Percentiles rank a stretch among this genome's conserved stretches.
Conservation (phyloP, 2,888 invertebrate genomes). For the Cylloceria caligata region DNA sequence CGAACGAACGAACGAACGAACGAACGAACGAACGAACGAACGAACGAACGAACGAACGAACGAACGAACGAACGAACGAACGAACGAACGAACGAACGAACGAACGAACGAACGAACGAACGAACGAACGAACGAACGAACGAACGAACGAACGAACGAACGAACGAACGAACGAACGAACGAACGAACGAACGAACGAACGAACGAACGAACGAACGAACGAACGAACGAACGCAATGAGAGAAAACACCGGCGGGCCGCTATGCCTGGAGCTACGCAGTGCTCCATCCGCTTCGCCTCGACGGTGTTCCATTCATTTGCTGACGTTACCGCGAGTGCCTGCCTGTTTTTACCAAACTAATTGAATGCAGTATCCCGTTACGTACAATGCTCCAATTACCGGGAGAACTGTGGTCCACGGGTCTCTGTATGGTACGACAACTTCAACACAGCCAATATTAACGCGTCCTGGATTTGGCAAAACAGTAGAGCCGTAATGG, state of each 20-base stretch:
- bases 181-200: conserved; percentile 13
- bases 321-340: conserved; percentile 75
- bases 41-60: conserved; percentile 16
- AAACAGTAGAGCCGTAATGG: conserved; percentile 78
- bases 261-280: conserved; percentile 19
- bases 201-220: neutral
- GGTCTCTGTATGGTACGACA: conserved; percentile 34
- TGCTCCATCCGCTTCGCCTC: conserved; percentile 46
- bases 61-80: neutral
- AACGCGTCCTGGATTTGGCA: conserved; percentile 77
- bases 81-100: conserved; percentile 16
- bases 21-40: neutral
- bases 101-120: neutral
- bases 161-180: conserved; percentile 1
- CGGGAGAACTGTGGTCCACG: conserved; percentile 75
- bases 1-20: conserved; percentile 13
- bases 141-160: neutral
- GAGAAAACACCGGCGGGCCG: conserved; percentile 21
- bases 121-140: conserved; percentile 15
- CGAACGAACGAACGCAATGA: conserved; percentile 20
- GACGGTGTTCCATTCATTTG: conserved; percentile 75
- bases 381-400: conserved; percentile 77
- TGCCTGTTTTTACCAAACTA: conserved; percentile 78
- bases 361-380: conserved; percentile 78
- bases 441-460: conserved; percentile 75